Evolutionary conservation across 2,113 vertebrate species (phyloP), one percentile per base, ranked within the genome.

Genomic region (Tyto alba): DNA sequence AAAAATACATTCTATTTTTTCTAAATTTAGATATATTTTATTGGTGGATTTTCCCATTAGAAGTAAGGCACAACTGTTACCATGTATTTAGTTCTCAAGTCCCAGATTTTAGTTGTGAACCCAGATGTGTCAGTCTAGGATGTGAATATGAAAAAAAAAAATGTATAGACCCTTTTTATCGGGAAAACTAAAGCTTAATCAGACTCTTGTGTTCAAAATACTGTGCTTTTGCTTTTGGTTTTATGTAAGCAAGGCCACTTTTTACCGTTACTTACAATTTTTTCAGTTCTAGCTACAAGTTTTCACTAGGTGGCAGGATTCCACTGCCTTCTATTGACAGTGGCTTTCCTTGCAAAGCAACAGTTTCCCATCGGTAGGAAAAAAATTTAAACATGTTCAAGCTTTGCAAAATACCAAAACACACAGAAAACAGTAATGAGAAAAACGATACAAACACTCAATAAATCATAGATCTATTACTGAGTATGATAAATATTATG

Each of bases 231-330:
- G 16, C 40, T 85, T 88, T 71, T 50, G 36, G 13, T 45, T 83
- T 90, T 63, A 16, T 25, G 15, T 81, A 68, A 56, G 60, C 32
- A 22, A 52, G 20, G 41, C 50, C 29, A 25, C 48, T 95, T 79
- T 67, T 88, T 74, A 32, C 56, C 0, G 0, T 75, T 73, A 73
- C 23, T 85, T 60, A 26, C 1, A 15, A 13, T 53, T 78, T 92
- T 92, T 89, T 8, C 57, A 66, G 59, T 87, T 74, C 50, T 88
- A 62, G 53, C 60, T 90, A 20, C 25, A 45, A 94, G 26, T 71
- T 92, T 94, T 97, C 97, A 95, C 97, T 97, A 97, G 96, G 79
- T 95, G 97, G 97, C 97, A 97, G 97, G 60, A 96, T 92, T 93
- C 93, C 47, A 50, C 94, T 92, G 63, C 68, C 80, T 8, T 27